Evolutionary conservation across 2,113 vertebrate species (phyloP).

Genomic region (Oncorhynchus keta): DNA sequence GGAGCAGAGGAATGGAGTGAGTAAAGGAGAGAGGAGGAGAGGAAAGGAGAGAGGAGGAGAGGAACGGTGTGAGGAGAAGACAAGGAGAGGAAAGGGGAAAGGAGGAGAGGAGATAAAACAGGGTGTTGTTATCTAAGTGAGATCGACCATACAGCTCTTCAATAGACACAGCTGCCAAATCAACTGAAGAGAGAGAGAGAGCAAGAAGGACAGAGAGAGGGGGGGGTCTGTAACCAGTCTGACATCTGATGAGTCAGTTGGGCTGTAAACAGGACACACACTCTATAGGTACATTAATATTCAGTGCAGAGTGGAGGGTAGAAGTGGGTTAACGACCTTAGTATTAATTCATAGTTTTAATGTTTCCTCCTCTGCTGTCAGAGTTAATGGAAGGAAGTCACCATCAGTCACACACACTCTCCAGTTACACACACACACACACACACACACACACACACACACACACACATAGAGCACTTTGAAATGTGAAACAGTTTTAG

Average conservation of each 20-base stretch:
- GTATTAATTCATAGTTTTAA: no score
- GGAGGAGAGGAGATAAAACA: background rate
- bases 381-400: background rate
- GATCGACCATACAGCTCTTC: background rate
- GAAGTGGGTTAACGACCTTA: constrained; percentile 26
- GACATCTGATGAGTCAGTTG: no score
- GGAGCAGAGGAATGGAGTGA: background rate
- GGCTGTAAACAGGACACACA: background rate
- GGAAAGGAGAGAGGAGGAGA: no score
- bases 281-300: constrained; percentile 15
- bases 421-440: background rate
- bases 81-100: background rate
- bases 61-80: background rate
- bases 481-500: no score
- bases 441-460: background rate
- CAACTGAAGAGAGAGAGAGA: constrained; percentile 32
- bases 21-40: no score
- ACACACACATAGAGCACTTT: constrained; percentile 33
- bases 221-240: constrained; percentile 13
- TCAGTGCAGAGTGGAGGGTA: background rate
- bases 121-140: background rate
- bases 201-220: constrained; percentile 15
- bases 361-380: background rate
- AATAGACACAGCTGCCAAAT: background rate
- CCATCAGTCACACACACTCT: background rate